phyloP scores from a whole-genome alignment of 2,797 vertebrate genomes.

The Cuniculus paca region DNA sequence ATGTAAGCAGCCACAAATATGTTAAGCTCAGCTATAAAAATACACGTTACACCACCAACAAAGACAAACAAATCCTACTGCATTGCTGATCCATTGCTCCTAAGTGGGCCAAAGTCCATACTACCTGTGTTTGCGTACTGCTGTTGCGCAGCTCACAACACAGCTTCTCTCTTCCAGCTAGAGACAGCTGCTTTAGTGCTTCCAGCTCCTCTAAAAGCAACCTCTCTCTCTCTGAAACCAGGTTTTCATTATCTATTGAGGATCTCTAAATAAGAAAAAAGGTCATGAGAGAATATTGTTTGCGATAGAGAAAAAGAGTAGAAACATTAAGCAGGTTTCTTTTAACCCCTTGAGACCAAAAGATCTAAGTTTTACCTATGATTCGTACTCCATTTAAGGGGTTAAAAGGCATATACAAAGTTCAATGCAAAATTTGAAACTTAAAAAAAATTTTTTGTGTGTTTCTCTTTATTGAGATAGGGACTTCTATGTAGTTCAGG shows the following conservation, averaged over 20 bases:
- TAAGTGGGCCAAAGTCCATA: conserved; percentile 82
- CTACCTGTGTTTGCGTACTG: conserved; percentile 92
- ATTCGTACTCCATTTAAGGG: conserved; percentile 71
- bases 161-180: conserved; percentile 85
- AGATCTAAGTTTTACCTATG: conserved; percentile 59
- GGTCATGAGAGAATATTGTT: conserved; percentile 76
- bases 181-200: conserved; percentile 85
- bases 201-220: conserved; percentile 90
- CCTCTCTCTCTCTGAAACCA: conserved; percentile 90
- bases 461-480: neutral
- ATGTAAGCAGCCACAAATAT: conserved; percentile 59
- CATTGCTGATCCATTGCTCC: conserved; percentile 51
- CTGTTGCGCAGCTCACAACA: conserved; percentile 85
- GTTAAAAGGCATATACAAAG: conserved; percentile 74
- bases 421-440: conserved; percentile 80
- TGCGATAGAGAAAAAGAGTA: conserved; percentile 69
- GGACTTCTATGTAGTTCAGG: neutral
- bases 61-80: conserved; percentile 68
- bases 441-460: neutral
- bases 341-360: conserved; percentile 73
- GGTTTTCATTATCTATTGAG: conserved; percentile 88
- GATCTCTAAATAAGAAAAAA: conserved; percentile 87
- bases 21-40: conserved; percentile 68
- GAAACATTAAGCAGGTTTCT: conserved; percentile 73
- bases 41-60: conserved; percentile 59